Evolutionary conservation across 2,888 invertebrate genomes (phyloP).

Genomic region (Galerucella pusilla): DNA sequence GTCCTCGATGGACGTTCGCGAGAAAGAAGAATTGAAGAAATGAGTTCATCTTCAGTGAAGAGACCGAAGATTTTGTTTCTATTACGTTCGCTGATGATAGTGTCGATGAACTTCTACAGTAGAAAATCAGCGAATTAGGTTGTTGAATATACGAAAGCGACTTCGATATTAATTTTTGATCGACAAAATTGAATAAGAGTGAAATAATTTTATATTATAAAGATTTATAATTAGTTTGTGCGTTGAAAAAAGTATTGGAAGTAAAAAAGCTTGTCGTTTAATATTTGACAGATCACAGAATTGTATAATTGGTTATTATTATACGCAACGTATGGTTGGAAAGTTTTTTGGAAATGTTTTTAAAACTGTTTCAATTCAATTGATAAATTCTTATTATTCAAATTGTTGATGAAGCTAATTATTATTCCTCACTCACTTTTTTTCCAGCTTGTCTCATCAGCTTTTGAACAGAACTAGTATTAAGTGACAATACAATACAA

Average conservation of each 20-base stretch:
- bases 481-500: too few species aligned
- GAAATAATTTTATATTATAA: constrained; percentile 12
- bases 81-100: constrained; percentile 44
- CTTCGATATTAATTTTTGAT: constrained; percentile 1
- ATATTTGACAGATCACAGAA: too few species aligned
- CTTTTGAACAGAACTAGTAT: too few species aligned
- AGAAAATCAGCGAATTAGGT: constrained; percentile 43
- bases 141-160: constrained; percentile 29
- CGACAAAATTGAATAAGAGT: constrained; percentile 17
- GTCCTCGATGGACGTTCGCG: constrained; percentile 55
- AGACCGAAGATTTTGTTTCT: constrained; percentile 50
- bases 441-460: too few species aligned
- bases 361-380: too few species aligned
- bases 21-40: constrained; percentile 51
- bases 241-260: neutral
- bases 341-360: too few species aligned
- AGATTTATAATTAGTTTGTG: neutral
- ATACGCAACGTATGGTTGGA: too few species aligned
- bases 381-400: too few species aligned
- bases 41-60: constrained; percentile 56
- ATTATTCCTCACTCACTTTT: too few species aligned
- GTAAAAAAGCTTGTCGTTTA: neutral
- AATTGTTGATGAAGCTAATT: too few species aligned
- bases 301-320: too few species aligned
- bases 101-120: constrained; percentile 43